Evolutionary conservation across 1,140 invertebrate species (phyloP), one percentile per base, ranked within the genome.

Genomic region (Melanaphis sacchari): DNA sequence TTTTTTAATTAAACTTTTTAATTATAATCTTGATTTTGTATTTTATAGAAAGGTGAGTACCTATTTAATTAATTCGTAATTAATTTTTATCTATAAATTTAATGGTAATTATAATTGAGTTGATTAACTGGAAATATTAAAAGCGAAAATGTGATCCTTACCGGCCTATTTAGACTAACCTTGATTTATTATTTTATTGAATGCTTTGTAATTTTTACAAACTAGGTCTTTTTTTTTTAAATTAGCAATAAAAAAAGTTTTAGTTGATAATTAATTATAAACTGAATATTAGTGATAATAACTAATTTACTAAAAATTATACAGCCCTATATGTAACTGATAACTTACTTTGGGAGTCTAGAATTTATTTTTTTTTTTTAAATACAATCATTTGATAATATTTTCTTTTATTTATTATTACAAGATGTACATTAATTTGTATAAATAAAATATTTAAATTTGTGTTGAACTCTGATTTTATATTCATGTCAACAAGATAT

Each of bases 341-440:
- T n/a, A 76, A 76, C 15, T 66, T 66, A n/a, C 59, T 66, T 66
- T 66, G 31, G 3, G 9, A 31, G 9, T 66, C 4, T 15, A 31
- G 31, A n/a, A n/a, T 66, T 11, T 66, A 31, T 43, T 43, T 43
- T 43, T 43, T 5, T 43, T 43, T 43, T 43, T 43, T 2, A 43
- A 43, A 66, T 11, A 76, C 31, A 0, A 76, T 76, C 6, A 49
- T 76, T n/a, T 76, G 1, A 18, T 76, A 66, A 18, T 18, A 76
- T 76, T 76, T 31, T 21, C 31, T 76, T 76, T n/a, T 76, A 76
- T 21, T 76, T 76, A 76, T 18, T 76, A 76, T 76, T 18, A 76
- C 59, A 76, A 82, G 76, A n/a, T 81, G 36, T 82, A 82, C n/a
- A 76, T 76, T n/a, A n/a, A n/a, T 76, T n/a, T 76, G 24, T 76